Evolutionary conservation across 2,113 vertebrate genomes (phyloP).

Genomic region (Litocranius walleri): DNA sequence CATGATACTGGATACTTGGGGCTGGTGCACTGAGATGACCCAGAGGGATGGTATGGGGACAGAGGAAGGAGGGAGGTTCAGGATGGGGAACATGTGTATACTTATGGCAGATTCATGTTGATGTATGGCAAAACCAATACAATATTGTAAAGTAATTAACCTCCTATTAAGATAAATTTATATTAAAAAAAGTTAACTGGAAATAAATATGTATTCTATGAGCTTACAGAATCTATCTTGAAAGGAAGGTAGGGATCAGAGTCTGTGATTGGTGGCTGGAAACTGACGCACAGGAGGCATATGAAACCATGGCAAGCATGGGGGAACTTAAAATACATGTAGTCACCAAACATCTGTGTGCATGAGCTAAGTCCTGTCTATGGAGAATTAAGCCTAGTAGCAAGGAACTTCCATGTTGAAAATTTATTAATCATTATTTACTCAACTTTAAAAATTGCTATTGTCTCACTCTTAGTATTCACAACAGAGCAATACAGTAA

Average conservation of each 20-base stretch:
- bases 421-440: slow-evolving; percentile 52
- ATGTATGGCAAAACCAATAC: too few species aligned
- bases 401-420: background rate
- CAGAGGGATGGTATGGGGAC: too few species aligned
- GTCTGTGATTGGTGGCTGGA: background rate
- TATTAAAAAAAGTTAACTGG: background rate
- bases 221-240: background rate
- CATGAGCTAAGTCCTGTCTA: background rate
- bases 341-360: background rate
- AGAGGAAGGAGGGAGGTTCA: too few species aligned
- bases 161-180: too few species aligned
- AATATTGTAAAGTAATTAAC: too few species aligned
- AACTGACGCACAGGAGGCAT: accelerated
- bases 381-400: background rate
- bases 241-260: background rate
- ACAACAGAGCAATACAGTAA: slow-evolving; percentile 28
- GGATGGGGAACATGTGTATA: too few species aligned
- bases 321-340: background rate
- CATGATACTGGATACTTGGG: too few species aligned
- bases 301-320: accelerated
- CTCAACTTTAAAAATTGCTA: slow-evolving; percentile 45
- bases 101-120: too few species aligned
- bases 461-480: slow-evolving; percentile 38
- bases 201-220: background rate
- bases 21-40: too few species aligned